phyloP scores from a whole-genome alignment of 2,888 invertebrate genomes.

The Melieria crassipennis region DNA sequence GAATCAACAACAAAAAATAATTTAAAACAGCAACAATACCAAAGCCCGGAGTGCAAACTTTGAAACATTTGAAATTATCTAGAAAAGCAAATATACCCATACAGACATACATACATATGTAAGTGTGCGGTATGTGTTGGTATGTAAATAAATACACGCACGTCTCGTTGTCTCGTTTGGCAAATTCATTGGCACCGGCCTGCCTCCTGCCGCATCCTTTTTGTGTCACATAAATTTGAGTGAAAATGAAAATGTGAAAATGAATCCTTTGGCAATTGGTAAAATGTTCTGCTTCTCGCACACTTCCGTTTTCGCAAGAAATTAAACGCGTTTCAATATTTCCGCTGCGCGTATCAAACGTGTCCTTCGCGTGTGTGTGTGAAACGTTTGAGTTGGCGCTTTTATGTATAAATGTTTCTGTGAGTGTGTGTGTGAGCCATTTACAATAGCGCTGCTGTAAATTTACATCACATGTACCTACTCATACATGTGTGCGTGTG shows the following conservation, averaged over 20 bases:
- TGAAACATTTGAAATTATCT: too few relatives aligned
- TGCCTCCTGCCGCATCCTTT: too few relatives aligned
- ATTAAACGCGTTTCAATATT: slow-evolving; percentile 13
- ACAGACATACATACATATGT: slow-evolving; percentile 7
- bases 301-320: slow-evolving; percentile 7
- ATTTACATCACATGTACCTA: slow-evolving; percentile 3
- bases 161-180: too few relatives aligned
- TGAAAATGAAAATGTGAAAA: slow-evolving; percentile 46
- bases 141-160: slow-evolving; percentile 17
- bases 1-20: too few relatives aligned
- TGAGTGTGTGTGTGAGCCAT: slow-evolving; percentile 36
- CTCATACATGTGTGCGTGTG: slow-evolving; percentile 32
- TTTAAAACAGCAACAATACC: not conserved
- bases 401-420: slow-evolving; percentile 2
- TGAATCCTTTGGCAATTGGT: slow-evolving; percentile 59
- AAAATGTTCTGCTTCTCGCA: slow-evolving; percentile 7
- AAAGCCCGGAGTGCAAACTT: too few relatives aligned
- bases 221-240: slow-evolving; percentile 39
- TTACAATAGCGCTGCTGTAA: not conserved
- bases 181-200: too few relatives aligned
- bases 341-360: not conserved
- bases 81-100: not conserved
- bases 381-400: not conserved
- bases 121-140: slow-evolving; percentile 2
- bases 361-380: not conserved